Evolutionary conservation across 2,113 vertebrate species (phyloP).

Genomic region (Trichechus manatus): DNA sequence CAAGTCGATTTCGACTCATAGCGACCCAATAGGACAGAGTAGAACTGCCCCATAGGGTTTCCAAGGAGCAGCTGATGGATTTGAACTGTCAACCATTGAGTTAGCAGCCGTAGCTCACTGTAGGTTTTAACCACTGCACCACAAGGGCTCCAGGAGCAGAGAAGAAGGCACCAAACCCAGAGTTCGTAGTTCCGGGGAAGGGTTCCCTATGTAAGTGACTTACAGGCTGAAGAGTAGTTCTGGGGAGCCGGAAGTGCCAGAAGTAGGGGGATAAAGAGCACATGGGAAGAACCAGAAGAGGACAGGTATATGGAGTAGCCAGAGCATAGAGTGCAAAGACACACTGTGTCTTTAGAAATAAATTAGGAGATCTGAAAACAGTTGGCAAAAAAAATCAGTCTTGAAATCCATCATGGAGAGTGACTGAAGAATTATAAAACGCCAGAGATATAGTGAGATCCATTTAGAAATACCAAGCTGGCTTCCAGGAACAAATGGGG

Average conservation of each 20-base stretch:
- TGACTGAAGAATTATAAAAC: background rate
- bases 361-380: background rate
- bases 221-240: background rate
- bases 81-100: too few species aligned
- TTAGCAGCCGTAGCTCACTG: too few species aligned
- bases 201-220: background rate
- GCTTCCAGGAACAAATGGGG: background rate
- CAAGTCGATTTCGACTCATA: too few species aligned
- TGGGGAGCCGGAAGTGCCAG: background rate
- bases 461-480: background rate
- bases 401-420: background rate
- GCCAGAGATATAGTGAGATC: background rate
- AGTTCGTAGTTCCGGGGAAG: background rate
- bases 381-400: background rate
- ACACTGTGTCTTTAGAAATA: background rate
- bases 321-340: background rate
- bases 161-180: background rate
- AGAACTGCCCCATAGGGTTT: too few species aligned
- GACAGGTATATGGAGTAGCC: accelerated
- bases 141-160: too few species aligned
- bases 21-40: too few species aligned
- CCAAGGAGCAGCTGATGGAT: too few species aligned
- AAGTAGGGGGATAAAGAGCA: background rate
- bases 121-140: too few species aligned
- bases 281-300: background rate